Evolutionary conservation across 2,113 vertebrate genomes (phyloP), one percentile per base, ranked within the genome.

Genomic region (Tenebrosternarchus preto): DNA sequence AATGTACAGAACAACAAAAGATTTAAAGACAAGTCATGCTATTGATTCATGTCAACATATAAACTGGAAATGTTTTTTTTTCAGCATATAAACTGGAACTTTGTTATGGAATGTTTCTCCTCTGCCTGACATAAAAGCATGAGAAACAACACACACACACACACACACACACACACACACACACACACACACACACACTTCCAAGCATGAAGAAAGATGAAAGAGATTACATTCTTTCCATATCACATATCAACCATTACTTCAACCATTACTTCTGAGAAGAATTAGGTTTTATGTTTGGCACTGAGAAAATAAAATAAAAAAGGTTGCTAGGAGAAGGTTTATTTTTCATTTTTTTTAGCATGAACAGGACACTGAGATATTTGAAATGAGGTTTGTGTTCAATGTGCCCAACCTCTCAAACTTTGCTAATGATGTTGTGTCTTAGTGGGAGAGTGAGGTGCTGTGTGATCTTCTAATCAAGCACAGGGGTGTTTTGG

Each of bases 161-260:
- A n/a, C n/a, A n/a, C n/a, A n/a, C n/a, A n/a, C n/a, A n/a, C n/a
- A n/a, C n/a, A n/a, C n/a, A n/a, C n/a, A n/a, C n/a, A n/a, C n/a
- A n/a, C n/a, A n/a, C n/a, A n/a, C n/a, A n/a, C n/a, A n/a, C n/a
- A n/a, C n/a, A n/a, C n/a, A n/a, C n/a, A n/a, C n/a, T n/a, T n/a
- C n/a, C n/a, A n/a, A 53, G 24, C 43, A 64, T 53, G 16, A 53
- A 53, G 31, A 79, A 60, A 61, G 56, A 31, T 60, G 3, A 31
- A 50, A 6, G 56, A 80, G 77, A 64, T 80, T 80, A 80, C 53
- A 73, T 55, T 64, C 43, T 55, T 64, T 69, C 29, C 33, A 57
- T 11, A 27, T 80, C 78, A 73, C 78, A 64, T 80, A 68, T 43
- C 20, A 63, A 72, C 57, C 17, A 39, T 55, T 9, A 43, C 39